A percentile compares a stretch with the other conserved stretches of the same genome.
phyloP scores from a whole-genome alignment of 1,140 invertebrate genomes.

The Lepidostoma basale region DNA sequence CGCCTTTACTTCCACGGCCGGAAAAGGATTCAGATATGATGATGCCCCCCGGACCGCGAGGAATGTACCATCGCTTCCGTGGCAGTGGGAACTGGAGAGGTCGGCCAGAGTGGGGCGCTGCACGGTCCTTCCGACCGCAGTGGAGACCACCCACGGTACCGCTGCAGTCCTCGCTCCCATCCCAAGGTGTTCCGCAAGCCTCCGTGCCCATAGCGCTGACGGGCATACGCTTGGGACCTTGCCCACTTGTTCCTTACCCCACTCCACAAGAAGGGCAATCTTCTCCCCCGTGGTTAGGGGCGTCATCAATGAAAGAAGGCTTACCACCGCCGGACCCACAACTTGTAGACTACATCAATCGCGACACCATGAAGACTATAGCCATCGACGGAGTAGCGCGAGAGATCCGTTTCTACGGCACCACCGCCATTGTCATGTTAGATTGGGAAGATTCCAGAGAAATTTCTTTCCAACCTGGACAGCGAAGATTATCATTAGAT shows the following conservation, averaged over 20 bases:
- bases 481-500: slow-evolving; percentile 70
- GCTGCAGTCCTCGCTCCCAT: slow-evolving; percentile 39
- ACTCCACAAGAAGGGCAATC: slow-evolving; percentile 46
- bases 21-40: slow-evolving; percentile 39
- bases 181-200: slow-evolving; percentile 41
- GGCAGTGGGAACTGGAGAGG: slow-evolving; percentile 43
- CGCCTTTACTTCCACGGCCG: slow-evolving; percentile 34
- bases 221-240: not conserved
- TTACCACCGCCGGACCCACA: slow-evolving; percentile 64
- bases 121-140: slow-evolving; percentile 48
- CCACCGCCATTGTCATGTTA: slow-evolving; percentile 83
- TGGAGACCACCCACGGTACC: slow-evolving; percentile 48
- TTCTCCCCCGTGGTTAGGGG: slow-evolving; percentile 52
- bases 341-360: slow-evolving; percentile 66
- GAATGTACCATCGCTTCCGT: slow-evolving; percentile 29
- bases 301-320: slow-evolving; percentile 50
- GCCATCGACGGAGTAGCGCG: slow-evolving; percentile 81
- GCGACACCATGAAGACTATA: slow-evolving; percentile 77
- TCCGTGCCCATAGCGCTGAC: not conserved
- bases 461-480: slow-evolving; percentile 80
- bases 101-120: slow-evolving; percentile 46
- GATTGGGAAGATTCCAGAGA: slow-evolving; percentile 84
- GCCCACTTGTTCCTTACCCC: slow-evolving; percentile 51
- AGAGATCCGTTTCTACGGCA: slow-evolving; percentile 86
- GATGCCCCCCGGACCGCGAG: slow-evolving; percentile 1